Percentiles rank a stretch among this genome's conserved stretches.
phyloP scores from a whole-genome alignment of 2,888 invertebrate species.

The Spialia ferax region DNA sequence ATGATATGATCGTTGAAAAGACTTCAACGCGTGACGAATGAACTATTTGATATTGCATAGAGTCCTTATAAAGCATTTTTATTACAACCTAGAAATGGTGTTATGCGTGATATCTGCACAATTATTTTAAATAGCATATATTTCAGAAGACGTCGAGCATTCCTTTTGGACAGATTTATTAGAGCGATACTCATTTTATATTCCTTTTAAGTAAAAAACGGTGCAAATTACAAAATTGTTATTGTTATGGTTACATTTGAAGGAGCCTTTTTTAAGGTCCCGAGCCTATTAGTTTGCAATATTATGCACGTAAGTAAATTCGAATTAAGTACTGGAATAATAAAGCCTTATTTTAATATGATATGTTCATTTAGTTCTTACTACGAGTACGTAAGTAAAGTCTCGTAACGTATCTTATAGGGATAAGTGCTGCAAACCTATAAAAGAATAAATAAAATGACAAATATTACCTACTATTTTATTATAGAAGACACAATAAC shows the following conservation, averaged over 20 bases:
- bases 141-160: conserved; percentile 32
- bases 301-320: neutral
- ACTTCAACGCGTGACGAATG: conserved; percentile 30
- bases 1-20: conserved; percentile 27
- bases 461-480: too few relatives aligned
- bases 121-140: conserved; percentile 24
- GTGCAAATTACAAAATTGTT: conserved; percentile 23
- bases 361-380: neutral
- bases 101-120: conserved; percentile 26
- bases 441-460: too few relatives aligned
- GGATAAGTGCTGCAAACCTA: too few relatives aligned
- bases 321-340: neutral
- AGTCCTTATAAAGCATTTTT: conserved; percentile 35
- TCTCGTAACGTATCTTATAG: too few relatives aligned
- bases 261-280: conserved; percentile 14
- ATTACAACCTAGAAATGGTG: conserved; percentile 35
- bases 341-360: neutral
- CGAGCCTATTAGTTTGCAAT: conserved; percentile 5
- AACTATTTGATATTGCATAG: conserved; percentile 31
- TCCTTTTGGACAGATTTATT: conserved; percentile 33
- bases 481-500: too few relatives aligned
- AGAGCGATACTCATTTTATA: conserved; percentile 26
- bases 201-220: neutral
- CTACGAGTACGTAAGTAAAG: too few relatives aligned
- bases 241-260: conserved; percentile 27